These are phyloP conservation scores for Neelides sp. DNA, from an alignment of 1,140 invertebrate species.

Conservation along the genomic window DNA sequence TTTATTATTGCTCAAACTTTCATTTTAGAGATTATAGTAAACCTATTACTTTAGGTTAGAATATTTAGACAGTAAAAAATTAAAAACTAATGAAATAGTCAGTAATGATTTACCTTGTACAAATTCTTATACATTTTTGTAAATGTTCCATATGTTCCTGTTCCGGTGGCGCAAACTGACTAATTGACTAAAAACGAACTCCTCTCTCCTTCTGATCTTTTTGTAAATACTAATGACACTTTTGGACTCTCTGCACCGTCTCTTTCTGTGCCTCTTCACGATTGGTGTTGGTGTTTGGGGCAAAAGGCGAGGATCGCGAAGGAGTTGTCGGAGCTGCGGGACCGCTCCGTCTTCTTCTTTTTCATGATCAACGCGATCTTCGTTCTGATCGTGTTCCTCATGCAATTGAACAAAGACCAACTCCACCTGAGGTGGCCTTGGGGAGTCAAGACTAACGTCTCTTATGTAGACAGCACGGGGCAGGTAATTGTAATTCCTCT, in stretches of 20 bases:
- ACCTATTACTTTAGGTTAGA: too few species aligned
- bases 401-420: slow-evolving; percentile 90
- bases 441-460: slow-evolving; percentile 85
- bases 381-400: slow-evolving; percentile 92
- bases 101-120: too few species aligned
- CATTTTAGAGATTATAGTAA: too few species aligned
- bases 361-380: slow-evolving; percentile 97
- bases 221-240: not conserved
- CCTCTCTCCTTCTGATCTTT: not conserved
- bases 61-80: too few species aligned
- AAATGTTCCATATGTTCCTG: too few species aligned
- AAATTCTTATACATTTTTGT: too few species aligned
- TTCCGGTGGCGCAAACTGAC: too few species aligned
- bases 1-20: too few species aligned
- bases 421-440: slow-evolving; percentile 87
- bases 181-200: too few species aligned
- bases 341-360: slow-evolving; percentile 88
- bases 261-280: slow-evolving; percentile 15
- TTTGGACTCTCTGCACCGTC: slow-evolving; percentile 2
- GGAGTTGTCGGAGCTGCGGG: slow-evolving; percentile 82
- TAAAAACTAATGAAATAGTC: too few species aligned
- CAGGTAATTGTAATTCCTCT: slow-evolving; percentile 54
- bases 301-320: slow-evolving; percentile 77
- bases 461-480: slow-evolving; percentile 69
- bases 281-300: slow-evolving; percentile 35